Conservation (phyloP, 2,113 vertebrate genomes). For the Gavia stellata region DNA sequence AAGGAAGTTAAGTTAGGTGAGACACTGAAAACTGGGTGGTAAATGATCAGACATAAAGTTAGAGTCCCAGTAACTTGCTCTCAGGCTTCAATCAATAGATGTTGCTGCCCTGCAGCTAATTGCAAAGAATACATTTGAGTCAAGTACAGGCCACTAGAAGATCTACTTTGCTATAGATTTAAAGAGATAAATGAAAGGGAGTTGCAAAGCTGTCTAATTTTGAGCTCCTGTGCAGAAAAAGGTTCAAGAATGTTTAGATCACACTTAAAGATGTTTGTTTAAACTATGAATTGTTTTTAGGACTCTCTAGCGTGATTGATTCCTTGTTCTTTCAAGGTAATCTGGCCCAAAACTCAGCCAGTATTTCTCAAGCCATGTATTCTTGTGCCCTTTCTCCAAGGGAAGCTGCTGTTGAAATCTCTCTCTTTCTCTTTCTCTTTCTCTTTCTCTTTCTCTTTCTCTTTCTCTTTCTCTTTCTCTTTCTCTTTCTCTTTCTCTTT, state of each 20-base stretch:
- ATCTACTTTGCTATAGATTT: neutral
- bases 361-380: neutral
- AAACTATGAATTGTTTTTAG: neutral
- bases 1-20: neutral
- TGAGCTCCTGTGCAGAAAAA: neutral
- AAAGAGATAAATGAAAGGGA: neutral
- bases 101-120: neutral
- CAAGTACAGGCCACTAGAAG: neutral
- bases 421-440: neutral
- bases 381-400: neutral
- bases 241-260: neutral
- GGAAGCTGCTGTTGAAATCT: neutral
- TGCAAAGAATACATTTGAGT: neutral
- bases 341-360: neutral
- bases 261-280: neutral
- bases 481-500: too few species aligned
- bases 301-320: neutral
- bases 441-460: too few species aligned
- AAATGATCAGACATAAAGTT: neutral
- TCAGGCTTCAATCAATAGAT: neutral
- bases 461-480: too few species aligned
- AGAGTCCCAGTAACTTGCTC: neutral
- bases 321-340: neutral
- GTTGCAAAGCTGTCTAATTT: neutral
- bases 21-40: neutral